These are phyloP conservation scores for Perca schrenkii DNA, from an alignment of 2,113 vertebrate species.

Conservation along the genomic window DNA sequence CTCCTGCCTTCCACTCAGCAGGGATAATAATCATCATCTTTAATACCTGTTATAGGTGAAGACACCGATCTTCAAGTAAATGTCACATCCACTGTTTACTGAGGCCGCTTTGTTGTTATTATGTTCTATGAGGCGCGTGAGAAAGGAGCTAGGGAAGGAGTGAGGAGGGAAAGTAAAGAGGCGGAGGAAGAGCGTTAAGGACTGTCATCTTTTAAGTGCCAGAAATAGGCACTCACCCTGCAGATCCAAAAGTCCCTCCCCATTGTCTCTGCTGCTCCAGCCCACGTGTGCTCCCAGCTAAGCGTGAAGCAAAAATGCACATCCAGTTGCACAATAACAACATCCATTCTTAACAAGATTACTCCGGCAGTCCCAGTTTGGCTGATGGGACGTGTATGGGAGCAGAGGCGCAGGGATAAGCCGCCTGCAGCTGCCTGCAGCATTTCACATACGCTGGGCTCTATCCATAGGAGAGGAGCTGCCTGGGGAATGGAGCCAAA, in stretches of 20 bases:
- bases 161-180: slow-evolving; percentile 16
- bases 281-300: slow-evolving; percentile 77
- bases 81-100: slow-evolving; percentile 69
- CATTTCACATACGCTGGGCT: slow-evolving; percentile 64
- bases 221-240: slow-evolving; percentile 72
- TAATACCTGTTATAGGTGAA: slow-evolving; percentile 69
- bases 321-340: slow-evolving; percentile 81
- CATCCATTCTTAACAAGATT: slow-evolving; percentile 84
- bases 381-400: slow-evolving; percentile 74
- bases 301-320: slow-evolving; percentile 75
- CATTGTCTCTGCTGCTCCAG: slow-evolving; percentile 73
- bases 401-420: slow-evolving; percentile 73
- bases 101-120: slow-evolving; percentile 67
- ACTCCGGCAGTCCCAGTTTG: slow-evolving; percentile 80
- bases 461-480: slow-evolving; percentile 71
- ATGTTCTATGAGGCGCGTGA: slow-evolving; percentile 19
- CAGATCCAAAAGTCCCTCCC: slow-evolving; percentile 51
- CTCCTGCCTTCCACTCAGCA: slow-evolving; percentile 38
- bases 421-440: slow-evolving; percentile 70
- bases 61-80: slow-evolving; percentile 65
- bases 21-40: slow-evolving; percentile 73
- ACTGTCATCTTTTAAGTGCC: slow-evolving; percentile 75
- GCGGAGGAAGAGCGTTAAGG: slow-evolving; percentile 48
- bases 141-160: not conserved
- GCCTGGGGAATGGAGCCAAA: slow-evolving; percentile 73